Evolutionary conservation across 2,888 invertebrate species (phyloP).

Genomic region (Flexamia atlantica): DNA sequence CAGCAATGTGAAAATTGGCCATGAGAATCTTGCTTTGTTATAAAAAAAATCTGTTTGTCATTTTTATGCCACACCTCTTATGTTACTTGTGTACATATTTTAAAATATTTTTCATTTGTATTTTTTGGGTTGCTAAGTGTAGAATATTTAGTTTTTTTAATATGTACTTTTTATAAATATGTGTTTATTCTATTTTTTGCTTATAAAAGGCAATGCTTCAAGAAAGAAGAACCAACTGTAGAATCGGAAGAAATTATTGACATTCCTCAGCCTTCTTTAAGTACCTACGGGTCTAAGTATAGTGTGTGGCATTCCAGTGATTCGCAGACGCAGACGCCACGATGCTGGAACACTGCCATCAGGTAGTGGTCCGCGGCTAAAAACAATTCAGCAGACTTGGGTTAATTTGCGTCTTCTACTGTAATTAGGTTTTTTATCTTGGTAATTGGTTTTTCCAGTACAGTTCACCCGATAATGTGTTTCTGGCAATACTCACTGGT

Average conservation of each 20-base stretch:
- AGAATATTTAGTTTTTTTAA: too few relatives aligned
- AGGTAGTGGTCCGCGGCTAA: constrained; percentile 19
- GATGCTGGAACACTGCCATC: neutral
- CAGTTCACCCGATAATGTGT: constrained; percentile 20
- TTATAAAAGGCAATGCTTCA: too few relatives aligned
- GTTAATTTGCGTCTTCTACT: constrained; percentile 24
- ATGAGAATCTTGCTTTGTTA: too few relatives aligned
- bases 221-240: neutral
- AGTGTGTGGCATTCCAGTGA: constrained; percentile 13
- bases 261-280: neutral
- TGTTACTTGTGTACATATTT: too few relatives aligned
- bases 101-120: too few relatives aligned
- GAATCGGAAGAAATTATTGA: neutral
- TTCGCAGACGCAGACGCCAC: constrained; percentile 32
- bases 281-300: neutral
- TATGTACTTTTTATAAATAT: too few relatives aligned
- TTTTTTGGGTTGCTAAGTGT: too few relatives aligned
- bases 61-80: too few relatives aligned
- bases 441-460: constrained; percentile 17
- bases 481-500: constrained; percentile 13
- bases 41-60: too few relatives aligned
- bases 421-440: constrained; percentile 25
- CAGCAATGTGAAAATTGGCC: too few relatives aligned
- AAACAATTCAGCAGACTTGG: constrained; percentile 10
- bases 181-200: too few relatives aligned